Percentiles rank a stretch among this genome's conserved stretches.
phyloP scores from a whole-genome alignment of 2,888 invertebrate species.

The Xylocampa areola region DNA sequence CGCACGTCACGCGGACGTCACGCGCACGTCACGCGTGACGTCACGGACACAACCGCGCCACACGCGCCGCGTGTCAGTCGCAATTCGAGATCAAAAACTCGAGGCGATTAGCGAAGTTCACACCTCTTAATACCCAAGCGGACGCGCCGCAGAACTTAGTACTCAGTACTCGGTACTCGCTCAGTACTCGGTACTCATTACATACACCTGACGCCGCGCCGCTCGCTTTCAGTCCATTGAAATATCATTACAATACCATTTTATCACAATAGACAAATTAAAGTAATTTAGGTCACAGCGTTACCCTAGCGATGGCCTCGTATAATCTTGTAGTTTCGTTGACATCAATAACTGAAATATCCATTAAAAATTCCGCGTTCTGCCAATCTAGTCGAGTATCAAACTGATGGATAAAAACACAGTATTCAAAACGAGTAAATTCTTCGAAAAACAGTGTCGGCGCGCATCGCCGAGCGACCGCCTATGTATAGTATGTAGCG shows the following conservation, averaged over 20 bases:
- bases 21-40: background rate
- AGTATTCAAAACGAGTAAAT: conserved; percentile 74
- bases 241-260: conserved; percentile 64
- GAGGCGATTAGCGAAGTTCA: conserved; percentile 61
- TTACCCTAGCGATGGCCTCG: conserved; percentile 69
- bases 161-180: background rate
- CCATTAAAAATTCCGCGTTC: conserved; percentile 49
- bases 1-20: background rate
- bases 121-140: conserved; percentile 59
- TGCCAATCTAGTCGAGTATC: conserved; percentile 53
- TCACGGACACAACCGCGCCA: too few species aligned
- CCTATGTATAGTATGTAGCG: conserved; percentile 35
- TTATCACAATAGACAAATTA: conserved; percentile 71
- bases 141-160: conserved; percentile 26
- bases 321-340: conserved; percentile 58
- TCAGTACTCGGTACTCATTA: background rate
- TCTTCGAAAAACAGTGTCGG: conserved; percentile 74
- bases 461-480: conserved; percentile 49
- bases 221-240: conserved; percentile 57
- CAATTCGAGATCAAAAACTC: conserved; percentile 82
- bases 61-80: conserved; percentile 64
- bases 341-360: conserved; percentile 51
- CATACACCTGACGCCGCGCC: conserved; percentile 21
- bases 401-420: conserved; percentile 59
- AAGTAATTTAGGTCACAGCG: conserved; percentile 62